These are phyloP conservation scores for Taxidea taxus DNA, from an alignment of 2,113 vertebrate genomes.

Conservation along the genomic window DNA sequence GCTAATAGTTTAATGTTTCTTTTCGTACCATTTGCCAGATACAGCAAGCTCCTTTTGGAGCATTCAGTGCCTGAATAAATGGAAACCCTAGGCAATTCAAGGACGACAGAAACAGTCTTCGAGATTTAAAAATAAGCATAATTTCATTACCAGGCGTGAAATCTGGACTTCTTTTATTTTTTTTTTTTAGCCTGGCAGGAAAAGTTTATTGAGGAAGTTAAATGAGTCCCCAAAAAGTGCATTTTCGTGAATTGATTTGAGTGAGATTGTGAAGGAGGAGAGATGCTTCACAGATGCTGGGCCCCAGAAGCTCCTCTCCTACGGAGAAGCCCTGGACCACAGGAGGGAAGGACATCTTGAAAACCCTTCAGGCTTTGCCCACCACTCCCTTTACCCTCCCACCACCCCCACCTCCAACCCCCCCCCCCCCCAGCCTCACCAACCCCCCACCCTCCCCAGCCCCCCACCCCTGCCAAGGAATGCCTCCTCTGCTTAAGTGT, in stretches of 20 bases:
- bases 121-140: slow-evolving; percentile 51
- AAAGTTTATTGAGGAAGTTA: slow-evolving; percentile 13
- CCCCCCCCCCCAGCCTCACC: no score
- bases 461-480: not conserved
- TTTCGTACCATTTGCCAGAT: slow-evolving; percentile 52
- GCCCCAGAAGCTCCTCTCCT: not conserved
- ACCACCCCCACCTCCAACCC: no score
- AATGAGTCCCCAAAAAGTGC: not conserved
- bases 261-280: not conserved
- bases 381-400: no score
- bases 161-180: not conserved
- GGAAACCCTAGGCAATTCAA: slow-evolving; percentile 44
- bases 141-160: slow-evolving; percentile 34
- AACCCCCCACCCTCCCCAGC: no score
- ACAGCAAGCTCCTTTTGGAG: slow-evolving; percentile 30
- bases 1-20: slow-evolving; percentile 41
- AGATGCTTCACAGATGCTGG: not conserved
- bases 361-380: not conserved
- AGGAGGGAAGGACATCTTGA: accelerated
- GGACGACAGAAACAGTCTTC: slow-evolving; percentile 28
- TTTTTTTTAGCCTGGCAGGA: not conserved
- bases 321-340: not conserved
- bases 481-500: not conserved
- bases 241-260: not conserved
- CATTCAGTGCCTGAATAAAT: slow-evolving; percentile 11